Evolutionary conservation across 1,140 invertebrate genomes (phyloP), one percentile per base, ranked within the genome.

Genomic region (Oryzaephilus surinamensis): DNA sequence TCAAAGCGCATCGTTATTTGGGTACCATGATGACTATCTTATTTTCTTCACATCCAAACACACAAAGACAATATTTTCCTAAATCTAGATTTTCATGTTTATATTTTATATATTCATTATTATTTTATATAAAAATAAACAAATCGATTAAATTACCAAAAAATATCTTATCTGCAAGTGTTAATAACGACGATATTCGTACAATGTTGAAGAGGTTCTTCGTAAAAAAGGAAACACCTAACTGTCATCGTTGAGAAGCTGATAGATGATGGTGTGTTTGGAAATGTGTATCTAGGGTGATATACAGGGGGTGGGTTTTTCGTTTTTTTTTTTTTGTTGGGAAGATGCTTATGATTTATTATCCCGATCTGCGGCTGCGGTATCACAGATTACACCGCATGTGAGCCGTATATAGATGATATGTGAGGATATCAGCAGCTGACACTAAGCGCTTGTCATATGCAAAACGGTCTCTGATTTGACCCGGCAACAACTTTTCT

Each of bases 301-400:
- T n/a, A n/a, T n/a, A n/a, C n/a, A n/a, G n/a, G n/a, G n/a, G n/a
- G n/a, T n/a, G n/a, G n/a, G n/a, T n/a, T n/a, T n/a, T n/a, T n/a
- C n/a, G n/a, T n/a, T n/a, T n/a, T n/a, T n/a, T n/a, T n/a, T n/a
- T n/a, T n/a, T n/a, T n/a, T n/a, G n/a, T n/a, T n/a, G n/a, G n/a
- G n/a, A n/a, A n/a, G n/a, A n/a, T 48, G 46, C 47, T 50, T 39
- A 54, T 54, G 54, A 55, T 55, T 55, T 55, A 55, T 55, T 53
- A 54, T 50, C 47, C 49, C 43, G 50, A 55, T 55, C 52, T 48
- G 40, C 36, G 50, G 48, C 49, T 55, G 54, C 45, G 48, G 51
- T 48, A 50, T 53, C 49, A 46, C 39, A 53, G 54, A 55, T 55
- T 55, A 55, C 49, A 51, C 48, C 43, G 49, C 51, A 50, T 46